Evolutionary conservation across 2,888 invertebrate species (phyloP), one percentile per base, ranked within the genome.

Genomic region (Oscheius myriophilus): DNA sequence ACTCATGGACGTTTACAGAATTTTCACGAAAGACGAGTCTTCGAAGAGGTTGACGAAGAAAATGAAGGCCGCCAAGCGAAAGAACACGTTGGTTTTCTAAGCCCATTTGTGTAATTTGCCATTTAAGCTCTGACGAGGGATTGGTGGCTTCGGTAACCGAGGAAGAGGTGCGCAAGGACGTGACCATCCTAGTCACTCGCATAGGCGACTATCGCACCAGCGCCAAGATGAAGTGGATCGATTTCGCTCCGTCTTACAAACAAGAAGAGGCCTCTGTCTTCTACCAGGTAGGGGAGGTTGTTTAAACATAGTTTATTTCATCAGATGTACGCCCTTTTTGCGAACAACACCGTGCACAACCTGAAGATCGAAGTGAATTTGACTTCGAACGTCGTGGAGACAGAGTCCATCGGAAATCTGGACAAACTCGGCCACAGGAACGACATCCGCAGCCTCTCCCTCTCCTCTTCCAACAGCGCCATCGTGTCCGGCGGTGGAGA

Each of bases 401-500:
- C 70, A 16, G 76, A 78, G 42, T 45, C 41, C 26, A 64, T 72
- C 4, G 64, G 66, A 16, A 76, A 76, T 64, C 67, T 82, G 26
- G 77, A 80, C 78, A 77, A 78, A 82, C 66, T 92, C 16, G 96
- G 96, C 0, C 97, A 97, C 88, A 92, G 93, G 67, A 92, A 92
- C 54, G 94, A 96, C 85, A 92, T 96, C 7, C 90, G 94, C 59
- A 91, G 93, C 25, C 89, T 97, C 25, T 91, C 92, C 65, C 94
- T 97, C 86, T 95, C 94, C 1, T 93, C 96, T 0, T 95, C 95
- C 75, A 92, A 91, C 0, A 94, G 96, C 63, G 71, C 75, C 14
- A 67, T 86, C 43, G 78, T 79, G 26, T 81, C 85, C 9, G 82
- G 80, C 11, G 80, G 82, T 72, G 86, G 78, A 52, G 82, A 89